Base-by-base conservation (phyloP, 2,888 invertebrate genomes). In the Lasioglossum zephyrum region DNA sequence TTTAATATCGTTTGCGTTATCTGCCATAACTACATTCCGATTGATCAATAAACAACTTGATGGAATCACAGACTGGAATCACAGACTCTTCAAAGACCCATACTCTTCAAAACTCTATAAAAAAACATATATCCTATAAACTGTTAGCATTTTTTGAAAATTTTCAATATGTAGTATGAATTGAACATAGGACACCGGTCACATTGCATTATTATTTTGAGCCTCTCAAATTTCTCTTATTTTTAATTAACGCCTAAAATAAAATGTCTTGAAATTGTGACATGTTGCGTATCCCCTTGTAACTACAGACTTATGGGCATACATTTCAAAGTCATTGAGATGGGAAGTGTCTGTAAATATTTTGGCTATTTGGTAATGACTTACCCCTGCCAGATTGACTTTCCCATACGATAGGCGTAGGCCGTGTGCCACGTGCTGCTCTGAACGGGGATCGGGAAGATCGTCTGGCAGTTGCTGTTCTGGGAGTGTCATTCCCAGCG, bases 391-490 rank as follows among this genome's bases (percentile, higher is more conserved):
- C 91, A 31, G 93, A 88, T 75, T 95, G 95, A 85, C 92, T 95
- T 77, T 95, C 95, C 97, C 97, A 97, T 49, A 97, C 95, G 87
- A 97, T 97, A 0, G 97, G 97, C 18, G 96, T 97, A 8, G 96
- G 97, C 73, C 96, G 95, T 79, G 94, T 93, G 84, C 94, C 96
- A 82, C 94, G 92, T 31, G 92, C 93, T 90, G 94, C 88, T 57
- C 95, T 88, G 87, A 94, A 94, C 79, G 91, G 94, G 88, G 92
- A 95, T 92, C 90, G 93, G 60, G 88, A 93, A 90, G 95, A 91
- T 91, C 94, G 88, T 81, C 95, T 92, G 49, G 94, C 90, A 16
- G 92, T 92, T 2, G 90, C 87, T 49, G 92, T 94, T 49, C 94
- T 92, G 0, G 88, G 26, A 63, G 63, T 79, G 4, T 87, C 87